Conservation (phyloP, 2,888 invertebrate genomes). For the Drosophila cracens region DNA sequence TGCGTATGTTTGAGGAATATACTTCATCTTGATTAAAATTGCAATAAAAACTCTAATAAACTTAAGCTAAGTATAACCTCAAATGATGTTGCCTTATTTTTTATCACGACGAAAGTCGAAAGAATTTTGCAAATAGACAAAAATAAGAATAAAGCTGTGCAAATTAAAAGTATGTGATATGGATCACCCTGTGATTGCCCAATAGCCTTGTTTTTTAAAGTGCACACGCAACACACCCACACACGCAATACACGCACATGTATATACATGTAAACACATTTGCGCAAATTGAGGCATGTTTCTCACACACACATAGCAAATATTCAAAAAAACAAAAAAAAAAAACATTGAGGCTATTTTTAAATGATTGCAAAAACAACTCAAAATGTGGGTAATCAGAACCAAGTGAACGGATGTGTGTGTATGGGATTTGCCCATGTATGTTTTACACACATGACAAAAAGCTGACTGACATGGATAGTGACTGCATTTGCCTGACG, state of each 20-base stretch:
- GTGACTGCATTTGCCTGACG: constrained; percentile 24
- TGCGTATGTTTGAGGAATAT: neutral
- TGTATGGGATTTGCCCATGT: constrained; percentile 1
- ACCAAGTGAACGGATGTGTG: constrained; percentile 19
- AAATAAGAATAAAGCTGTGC: constrained; percentile 28
- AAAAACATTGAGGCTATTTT: constrained; percentile 64
- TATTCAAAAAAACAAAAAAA: constrained; percentile 1
- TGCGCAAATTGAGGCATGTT: constrained; percentile 55
- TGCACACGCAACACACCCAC: constrained; percentile 5
- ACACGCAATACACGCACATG: constrained; percentile 8
- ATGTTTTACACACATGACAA: constrained; percentile 34
- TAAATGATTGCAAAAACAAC: constrained; percentile 69
- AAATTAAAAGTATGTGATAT: neutral
- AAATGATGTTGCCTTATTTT: neutral
- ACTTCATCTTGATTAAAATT: constrained; percentile 1
- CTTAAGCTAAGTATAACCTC: constrained; percentile 7
- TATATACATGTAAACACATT: constrained; percentile 8
- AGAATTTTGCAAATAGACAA: neutral
- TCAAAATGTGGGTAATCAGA: constrained; percentile 30
- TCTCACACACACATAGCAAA: constrained; percentile 6
- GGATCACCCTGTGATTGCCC: constrained; percentile 42
- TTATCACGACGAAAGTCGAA: neutral
- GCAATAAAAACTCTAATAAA: neutral
- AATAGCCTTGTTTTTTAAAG: constrained; percentile 24
- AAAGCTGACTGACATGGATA: constrained; percentile 40